Evolutionary conservation across 2,113 vertebrate species (phyloP).

Genomic region (Tachysurus fulvidraco): DNA sequence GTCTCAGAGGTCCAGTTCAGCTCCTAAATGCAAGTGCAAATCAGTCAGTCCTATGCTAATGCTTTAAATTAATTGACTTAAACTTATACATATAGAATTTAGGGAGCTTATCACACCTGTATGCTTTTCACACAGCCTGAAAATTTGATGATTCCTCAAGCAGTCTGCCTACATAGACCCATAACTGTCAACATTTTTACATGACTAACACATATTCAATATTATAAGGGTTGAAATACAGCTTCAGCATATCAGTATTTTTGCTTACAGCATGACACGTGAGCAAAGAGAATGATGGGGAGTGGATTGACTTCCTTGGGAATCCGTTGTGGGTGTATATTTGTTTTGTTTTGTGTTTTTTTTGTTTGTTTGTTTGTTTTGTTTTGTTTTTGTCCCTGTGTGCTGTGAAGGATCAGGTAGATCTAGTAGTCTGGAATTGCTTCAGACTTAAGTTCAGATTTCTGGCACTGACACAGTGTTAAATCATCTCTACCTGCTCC

Average conservation of each 20-base stretch:
- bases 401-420: slow-evolving; percentile 28
- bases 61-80: slow-evolving; percentile 1
- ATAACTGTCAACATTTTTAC: neutral
- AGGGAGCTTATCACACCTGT: neutral
- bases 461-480: neutral
- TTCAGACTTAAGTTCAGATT: slow-evolving; percentile 14
- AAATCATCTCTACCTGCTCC: slow-evolving; percentile 14
- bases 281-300: neutral
- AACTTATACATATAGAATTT: neutral
- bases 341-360: neutral
- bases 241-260: neutral
- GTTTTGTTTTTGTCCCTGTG: slow-evolving; percentile 1
- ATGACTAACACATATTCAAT: neutral
- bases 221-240: slow-evolving; percentile 1
- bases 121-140: neutral
- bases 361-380: slow-evolving; percentile 8
- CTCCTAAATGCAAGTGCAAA: slow-evolving; percentile 2
- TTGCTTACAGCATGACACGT: slow-evolving; percentile 1
- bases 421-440: slow-evolving; percentile 16
- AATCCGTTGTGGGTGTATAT: slow-evolving; percentile 12
- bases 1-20: slow-evolving; percentile 6
- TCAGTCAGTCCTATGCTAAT: neutral
- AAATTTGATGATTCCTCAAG: neutral
- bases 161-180: slow-evolving; percentile 23
- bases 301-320: neutral